Percentiles rank a stretch among this genome's conserved stretches.
Evolutionary conservation across 2,888 invertebrate species (phyloP).

Genomic region (Synanthedon andrenaeformis): DNA sequence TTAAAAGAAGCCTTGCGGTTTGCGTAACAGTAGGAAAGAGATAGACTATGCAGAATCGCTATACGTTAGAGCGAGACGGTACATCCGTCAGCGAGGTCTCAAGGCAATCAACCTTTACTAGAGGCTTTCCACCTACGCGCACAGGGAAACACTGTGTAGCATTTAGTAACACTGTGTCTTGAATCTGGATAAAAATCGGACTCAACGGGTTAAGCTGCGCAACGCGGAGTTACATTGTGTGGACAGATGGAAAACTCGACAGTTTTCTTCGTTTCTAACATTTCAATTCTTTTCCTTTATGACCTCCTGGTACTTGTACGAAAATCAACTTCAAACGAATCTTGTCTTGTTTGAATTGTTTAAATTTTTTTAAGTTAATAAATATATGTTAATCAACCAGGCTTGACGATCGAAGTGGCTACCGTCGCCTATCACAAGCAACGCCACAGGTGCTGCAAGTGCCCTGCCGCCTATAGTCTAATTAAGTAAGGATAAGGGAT

Average conservation of each 20-base stretch:
- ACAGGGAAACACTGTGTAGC: constrained; percentile 18
- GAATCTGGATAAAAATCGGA: constrained; percentile 12
- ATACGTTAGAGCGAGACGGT: constrained; percentile 23
- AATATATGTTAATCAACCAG: too few relatives aligned
- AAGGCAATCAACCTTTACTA: constrained; percentile 65
- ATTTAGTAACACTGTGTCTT: constrained; percentile 8
- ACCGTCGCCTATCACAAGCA: too few relatives aligned
- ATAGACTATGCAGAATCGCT: constrained; percentile 15
- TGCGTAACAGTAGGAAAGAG: constrained; percentile 41
- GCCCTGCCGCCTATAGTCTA: too few relatives aligned
- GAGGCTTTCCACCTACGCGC: constrained; percentile 40
- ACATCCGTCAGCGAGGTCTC: constrained; percentile 31
- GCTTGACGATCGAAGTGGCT: too few relatives aligned
- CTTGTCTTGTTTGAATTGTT: too few relatives aligned
- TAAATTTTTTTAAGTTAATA: too few relatives aligned
- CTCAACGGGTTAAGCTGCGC: constrained; percentile 17
- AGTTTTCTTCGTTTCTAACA: constrained; percentile 53
- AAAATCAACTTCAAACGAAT: constrained; percentile 4
- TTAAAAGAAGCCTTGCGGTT: constrained; percentile 29
- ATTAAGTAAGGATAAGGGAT: too few relatives aligned
- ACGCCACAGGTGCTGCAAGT: too few relatives aligned
- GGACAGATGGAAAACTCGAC: constrained; percentile 10
- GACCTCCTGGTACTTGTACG: constrained; percentile 36
- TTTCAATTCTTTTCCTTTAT: constrained; percentile 43
- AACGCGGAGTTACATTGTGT: constrained; percentile 12